phyloP scores from a whole-genome alignment of 2,797 vertebrate genomes.

The Mormyrus proboscirostris region DNA sequence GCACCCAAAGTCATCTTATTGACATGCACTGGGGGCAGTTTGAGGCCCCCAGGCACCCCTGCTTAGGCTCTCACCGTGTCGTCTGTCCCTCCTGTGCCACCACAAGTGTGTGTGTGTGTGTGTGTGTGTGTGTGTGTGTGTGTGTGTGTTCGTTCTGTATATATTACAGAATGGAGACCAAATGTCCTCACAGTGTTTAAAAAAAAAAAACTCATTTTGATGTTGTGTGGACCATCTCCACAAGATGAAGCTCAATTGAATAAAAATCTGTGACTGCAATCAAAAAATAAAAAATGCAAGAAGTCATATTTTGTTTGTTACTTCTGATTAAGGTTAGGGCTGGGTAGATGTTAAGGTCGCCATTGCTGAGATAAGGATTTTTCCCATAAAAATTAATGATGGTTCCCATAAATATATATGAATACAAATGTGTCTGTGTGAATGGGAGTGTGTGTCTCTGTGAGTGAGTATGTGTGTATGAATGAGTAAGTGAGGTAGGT shows the following conservation, averaged over 20 bases:
- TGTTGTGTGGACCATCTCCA: neutral
- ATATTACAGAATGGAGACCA: neutral
- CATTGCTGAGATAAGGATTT: neutral
- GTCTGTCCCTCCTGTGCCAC: neutral
- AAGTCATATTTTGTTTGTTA: neutral
- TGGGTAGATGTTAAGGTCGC: neutral
- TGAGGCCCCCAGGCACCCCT: neutral
- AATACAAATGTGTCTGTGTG: neutral
- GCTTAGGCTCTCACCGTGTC: conserved; percentile 1
- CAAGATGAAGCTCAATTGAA: neutral
- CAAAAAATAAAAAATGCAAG: neutral
- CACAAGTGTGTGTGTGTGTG: neutral
- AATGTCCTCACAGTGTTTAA: neutral
- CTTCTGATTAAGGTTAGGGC: neutral
- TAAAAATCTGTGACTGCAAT: neutral
- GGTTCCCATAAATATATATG: neutral
- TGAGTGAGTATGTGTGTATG: neutral
- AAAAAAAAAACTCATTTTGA: neutral
- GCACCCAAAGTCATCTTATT: conserved; percentile 20
- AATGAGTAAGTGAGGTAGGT: neutral
- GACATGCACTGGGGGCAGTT: conserved; percentile 8
- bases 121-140: neutral
- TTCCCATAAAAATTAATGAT: neutral
- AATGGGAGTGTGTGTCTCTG: neutral
- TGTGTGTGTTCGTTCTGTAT: neutral